These are phyloP conservation scores for Philereme vetulata DNA, from an alignment of 2,888 invertebrate species.

Conservation along the genomic window DNA sequence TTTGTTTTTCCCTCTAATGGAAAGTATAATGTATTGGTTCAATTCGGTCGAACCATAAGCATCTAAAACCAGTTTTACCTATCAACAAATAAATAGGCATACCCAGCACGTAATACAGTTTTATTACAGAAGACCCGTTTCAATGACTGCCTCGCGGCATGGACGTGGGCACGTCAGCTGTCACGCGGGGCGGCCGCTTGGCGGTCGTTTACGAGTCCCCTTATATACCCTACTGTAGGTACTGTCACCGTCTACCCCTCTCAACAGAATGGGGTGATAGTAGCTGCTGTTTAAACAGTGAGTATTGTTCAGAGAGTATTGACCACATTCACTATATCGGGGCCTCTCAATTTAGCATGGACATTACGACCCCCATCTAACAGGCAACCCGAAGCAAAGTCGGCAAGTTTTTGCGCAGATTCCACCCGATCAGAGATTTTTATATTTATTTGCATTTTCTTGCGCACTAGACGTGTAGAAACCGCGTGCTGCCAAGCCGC, in stretches of 20 bases:
- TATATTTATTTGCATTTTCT: too few relatives aligned
- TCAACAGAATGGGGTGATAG: slow-evolving; percentile 17
- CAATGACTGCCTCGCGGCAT: slow-evolving; percentile 19
- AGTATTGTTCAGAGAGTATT: slow-evolving; percentile 10
- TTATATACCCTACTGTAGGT: slow-evolving; percentile 20
- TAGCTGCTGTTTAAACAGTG: slow-evolving; percentile 5
- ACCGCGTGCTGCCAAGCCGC: too few relatives aligned
- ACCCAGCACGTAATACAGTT: slow-evolving; percentile 17
- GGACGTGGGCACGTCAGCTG: slow-evolving; percentile 24
- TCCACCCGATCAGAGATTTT: too few relatives aligned
- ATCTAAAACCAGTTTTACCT: not conserved
- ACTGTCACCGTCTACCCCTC: slow-evolving; percentile 14
- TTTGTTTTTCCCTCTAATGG: not conserved
- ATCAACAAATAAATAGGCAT: not conserved
- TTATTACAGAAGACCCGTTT: slow-evolving; percentile 16
- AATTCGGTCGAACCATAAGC: not conserved
- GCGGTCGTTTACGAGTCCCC: slow-evolving; percentile 24
- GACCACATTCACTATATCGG: not conserved
- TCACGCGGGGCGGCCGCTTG: slow-evolving; percentile 25
- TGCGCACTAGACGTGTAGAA: too few relatives aligned
- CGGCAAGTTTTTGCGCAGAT: too few relatives aligned
- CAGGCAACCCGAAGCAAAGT: too few relatives aligned
- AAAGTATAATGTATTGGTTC: not conserved
- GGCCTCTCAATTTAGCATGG: too few relatives aligned
- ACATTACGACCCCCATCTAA: too few relatives aligned